A percentile compares a stretch with the other conserved stretches of the same genome.
These are phyloP conservation scores for Xenopus borealis DNA, from an alignment of 2,113 vertebrate species.

Conservation along the genomic window DNA sequence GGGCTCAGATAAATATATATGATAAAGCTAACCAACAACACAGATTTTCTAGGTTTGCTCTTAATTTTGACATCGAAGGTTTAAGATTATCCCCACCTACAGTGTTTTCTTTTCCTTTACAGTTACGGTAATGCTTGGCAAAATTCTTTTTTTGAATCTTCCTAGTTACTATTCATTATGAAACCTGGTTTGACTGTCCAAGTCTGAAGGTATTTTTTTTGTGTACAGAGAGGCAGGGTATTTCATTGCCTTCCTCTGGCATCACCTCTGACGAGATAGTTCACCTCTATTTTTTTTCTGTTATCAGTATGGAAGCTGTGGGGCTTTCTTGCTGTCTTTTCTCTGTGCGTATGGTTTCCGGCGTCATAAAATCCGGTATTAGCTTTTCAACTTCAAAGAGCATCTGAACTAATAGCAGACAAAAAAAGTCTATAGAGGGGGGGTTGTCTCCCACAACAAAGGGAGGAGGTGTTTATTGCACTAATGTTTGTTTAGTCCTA, in stretches of 20 bases:
- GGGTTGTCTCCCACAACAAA: constrained; percentile 4
- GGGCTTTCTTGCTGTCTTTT: constrained; percentile 2
- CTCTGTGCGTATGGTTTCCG: neutral
- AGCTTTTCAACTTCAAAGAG: constrained; percentile 18
- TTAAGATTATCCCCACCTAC: constrained; percentile 74
- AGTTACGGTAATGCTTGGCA: constrained; percentile 72
- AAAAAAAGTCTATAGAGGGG: neutral
- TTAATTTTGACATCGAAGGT: neutral
- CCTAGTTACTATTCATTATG: constrained; percentile 65
- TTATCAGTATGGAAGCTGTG: constrained; percentile 1
- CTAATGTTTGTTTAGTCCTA: neutral
- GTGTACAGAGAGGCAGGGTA: neutral
- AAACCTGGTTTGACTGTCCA: constrained; percentile 61
- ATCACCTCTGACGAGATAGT: constrained; percentile 12
- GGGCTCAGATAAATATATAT: no score
- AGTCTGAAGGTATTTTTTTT: constrained; percentile 43
- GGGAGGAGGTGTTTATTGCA: neutral
- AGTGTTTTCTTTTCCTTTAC: constrained; percentile 69
- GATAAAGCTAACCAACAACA: no score
- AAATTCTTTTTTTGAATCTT: constrained; percentile 57
- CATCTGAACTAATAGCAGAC: constrained; percentile 5
- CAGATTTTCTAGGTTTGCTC: neutral
- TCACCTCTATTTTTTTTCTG: neutral
- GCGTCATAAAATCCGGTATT: constrained; percentile 13
- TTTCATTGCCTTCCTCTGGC: constrained; percentile 28